Conservation (phyloP, 2,113 vertebrate genomes). For the Mesembrinibis cayennensis region DNA sequence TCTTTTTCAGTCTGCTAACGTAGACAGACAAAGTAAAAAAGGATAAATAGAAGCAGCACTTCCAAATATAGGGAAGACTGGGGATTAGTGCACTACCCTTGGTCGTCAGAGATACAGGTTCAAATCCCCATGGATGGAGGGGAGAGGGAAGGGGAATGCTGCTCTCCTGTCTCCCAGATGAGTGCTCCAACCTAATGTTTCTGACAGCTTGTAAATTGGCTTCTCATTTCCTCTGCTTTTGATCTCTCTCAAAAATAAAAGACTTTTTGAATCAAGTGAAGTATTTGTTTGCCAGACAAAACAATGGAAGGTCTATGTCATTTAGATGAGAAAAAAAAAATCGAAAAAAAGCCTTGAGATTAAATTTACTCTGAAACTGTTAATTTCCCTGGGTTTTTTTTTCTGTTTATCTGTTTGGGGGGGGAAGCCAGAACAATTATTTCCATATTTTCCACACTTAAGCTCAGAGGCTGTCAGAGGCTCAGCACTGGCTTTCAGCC, state of each 20-base stretch:
- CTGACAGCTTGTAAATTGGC: not conserved
- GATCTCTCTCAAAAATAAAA: not conserved
- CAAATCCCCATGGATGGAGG: not conserved
- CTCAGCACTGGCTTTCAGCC: not conserved
- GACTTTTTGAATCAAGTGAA: not conserved
- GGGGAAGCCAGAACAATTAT: not conserved
- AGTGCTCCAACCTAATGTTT: not conserved
- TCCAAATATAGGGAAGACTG: not conserved
- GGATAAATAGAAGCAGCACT: not conserved
- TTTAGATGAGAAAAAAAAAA: not conserved
- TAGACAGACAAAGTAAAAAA: not conserved
- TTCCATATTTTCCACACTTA: not conserved
- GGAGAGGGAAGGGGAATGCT: not conserved
- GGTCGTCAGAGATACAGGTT: not conserved
- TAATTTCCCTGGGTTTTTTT: not conserved
- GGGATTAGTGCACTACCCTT: not conserved
- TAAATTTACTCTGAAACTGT: not conserved
- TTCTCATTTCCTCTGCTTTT: not conserved
- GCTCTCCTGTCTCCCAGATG: not conserved
- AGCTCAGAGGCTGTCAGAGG: not conserved
- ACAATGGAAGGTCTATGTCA: not conserved
- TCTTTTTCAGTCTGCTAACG: not conserved
- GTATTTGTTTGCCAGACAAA: not conserved
- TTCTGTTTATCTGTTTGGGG: not conserved
- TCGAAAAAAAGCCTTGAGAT: accelerated